Base-by-base conservation (phyloP, 2,113 vertebrate species). In the Neotoma lepida region DNA sequence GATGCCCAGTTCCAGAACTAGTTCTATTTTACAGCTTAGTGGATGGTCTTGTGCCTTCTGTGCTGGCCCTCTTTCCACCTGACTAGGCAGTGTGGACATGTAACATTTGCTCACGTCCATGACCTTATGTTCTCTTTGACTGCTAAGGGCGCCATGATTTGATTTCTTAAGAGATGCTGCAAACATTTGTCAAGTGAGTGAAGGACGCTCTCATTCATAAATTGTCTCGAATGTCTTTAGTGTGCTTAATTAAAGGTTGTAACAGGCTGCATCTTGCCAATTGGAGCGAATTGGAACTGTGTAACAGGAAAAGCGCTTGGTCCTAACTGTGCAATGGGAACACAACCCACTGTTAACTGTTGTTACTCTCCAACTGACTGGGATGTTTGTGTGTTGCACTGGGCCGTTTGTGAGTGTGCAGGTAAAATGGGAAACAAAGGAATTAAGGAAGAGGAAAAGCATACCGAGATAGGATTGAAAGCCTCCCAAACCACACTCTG, bases 111-210 rank as follows among this genome's bases (percentile, higher is more conserved):
- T 93, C 90, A 89, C 39, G 63, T 78, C 82, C 0, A 14, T 70
- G 96, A 96, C 96, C 88, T 13, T 22, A 3, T 63, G 93, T 89
- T 54, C 90, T 96, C 89, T 96, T 46, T 82, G 94, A 86, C 94
- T 96, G 92, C 18, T 91, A 73, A 96, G 46, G 74, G 56, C 54
- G 2, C 46, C 22, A 5, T 33, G 46, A 54, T 74, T 95, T 97
- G 26, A 44, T 93, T 95, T 73, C 95, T 63, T 30, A 13, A 92
- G 95, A 95, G 92, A 96, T 63, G 95, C 85, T 89, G 49, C 63
- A 88, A 87, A 71, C 96, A 93, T 97, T 97, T 98, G 96, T 98
- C 97, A 93, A 90, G 95, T 96, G 74, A 96, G 81, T 66, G 89
- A 94, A 64, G 89, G 84, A 89, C 84, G 78, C 0, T 0, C 73